A percentile compares a stretch with the other conserved stretches of the same genome.
Evolutionary conservation across 2,797 vertebrate genomes (phyloP).

Genomic region (Myotis vivesi): DNA sequence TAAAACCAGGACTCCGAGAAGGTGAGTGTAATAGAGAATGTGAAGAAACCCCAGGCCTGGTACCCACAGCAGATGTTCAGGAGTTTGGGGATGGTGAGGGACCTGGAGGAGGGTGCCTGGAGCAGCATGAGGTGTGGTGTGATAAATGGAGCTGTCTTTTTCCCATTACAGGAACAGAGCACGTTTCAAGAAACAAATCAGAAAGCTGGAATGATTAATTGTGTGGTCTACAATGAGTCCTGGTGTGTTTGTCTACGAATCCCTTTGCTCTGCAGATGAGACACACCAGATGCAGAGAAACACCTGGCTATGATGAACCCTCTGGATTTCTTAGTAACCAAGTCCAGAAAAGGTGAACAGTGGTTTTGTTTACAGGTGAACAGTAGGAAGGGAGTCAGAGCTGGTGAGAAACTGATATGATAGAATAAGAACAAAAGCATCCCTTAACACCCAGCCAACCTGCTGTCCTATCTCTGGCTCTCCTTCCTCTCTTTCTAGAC

Average conservation of each 20-base stretch:
- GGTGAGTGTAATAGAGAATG: not conserved
- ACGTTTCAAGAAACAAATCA: conserved; percentile 76
- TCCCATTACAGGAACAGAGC: conserved; percentile 78
- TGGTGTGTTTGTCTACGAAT: conserved; percentile 74
- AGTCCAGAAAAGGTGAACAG: not conserved
- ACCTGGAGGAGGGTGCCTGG: conserved; percentile 24
- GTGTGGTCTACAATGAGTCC: conserved; percentile 64
- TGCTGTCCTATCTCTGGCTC: not conserved
- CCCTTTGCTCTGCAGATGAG: conserved; percentile 67
- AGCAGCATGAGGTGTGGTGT: conserved; percentile 57
- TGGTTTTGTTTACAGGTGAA: conserved; percentile 49
- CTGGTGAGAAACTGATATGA: not conserved
- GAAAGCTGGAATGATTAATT: conserved; percentile 79
- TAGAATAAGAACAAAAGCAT: not conserved
- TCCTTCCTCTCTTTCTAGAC: not conserved
- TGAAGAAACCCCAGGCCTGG: not conserved
- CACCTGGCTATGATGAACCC: conserved; percentile 50
- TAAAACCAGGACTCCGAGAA: conserved; percentile 8
- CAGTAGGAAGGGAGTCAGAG: conserved; percentile 16
- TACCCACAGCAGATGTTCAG: conserved; percentile 68
- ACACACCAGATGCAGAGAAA: conserved; percentile 58
- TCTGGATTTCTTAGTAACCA: conserved; percentile 32
- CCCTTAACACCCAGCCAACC: not conserved
- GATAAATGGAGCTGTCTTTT: conserved; percentile 81
- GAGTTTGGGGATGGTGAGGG: conserved; percentile 41